phyloP scores from a whole-genome alignment of 2,888 invertebrate species.

The Brassicogethes aeneus region DNA sequence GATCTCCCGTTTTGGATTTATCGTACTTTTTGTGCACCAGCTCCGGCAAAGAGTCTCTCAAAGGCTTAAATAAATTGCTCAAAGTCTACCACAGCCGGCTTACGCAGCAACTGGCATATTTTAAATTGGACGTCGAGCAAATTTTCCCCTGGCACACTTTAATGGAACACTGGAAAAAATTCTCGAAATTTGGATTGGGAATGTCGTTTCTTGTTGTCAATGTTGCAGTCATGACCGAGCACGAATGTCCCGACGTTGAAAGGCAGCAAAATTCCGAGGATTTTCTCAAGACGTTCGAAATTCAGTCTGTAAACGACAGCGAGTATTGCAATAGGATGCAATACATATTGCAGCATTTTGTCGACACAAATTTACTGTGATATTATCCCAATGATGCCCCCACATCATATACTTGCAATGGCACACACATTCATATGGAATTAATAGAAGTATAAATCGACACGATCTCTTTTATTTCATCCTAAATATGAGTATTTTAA shows the following conservation, averaged over 20 bases:
- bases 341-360: not conserved
- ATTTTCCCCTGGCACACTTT: not conserved
- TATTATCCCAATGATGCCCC: too few species aligned
- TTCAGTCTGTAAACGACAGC: not conserved
- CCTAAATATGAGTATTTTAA: too few species aligned
- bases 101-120: not conserved
- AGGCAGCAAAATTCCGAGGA: not conserved
- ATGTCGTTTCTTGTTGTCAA: not conserved
- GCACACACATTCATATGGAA: too few species aligned
- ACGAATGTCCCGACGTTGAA: not conserved
- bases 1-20: slow-evolving; percentile 11
- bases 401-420: too few species aligned
- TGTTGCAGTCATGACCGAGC: not conserved
- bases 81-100: not conserved
- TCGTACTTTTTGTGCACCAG: slow-evolving; percentile 10
- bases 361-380: not conserved
- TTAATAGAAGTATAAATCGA: too few species aligned
- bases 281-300: not conserved
- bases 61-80: not conserved
- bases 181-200: not conserved
- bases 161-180: not conserved
- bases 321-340: not conserved
- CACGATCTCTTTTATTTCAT: too few species aligned
- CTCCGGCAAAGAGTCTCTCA: not conserved
- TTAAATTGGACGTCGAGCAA: not conserved